phyloP scores from a whole-genome alignment of 2,113 vertebrate genomes.

The Poeciliopsis retropinna region DNA sequence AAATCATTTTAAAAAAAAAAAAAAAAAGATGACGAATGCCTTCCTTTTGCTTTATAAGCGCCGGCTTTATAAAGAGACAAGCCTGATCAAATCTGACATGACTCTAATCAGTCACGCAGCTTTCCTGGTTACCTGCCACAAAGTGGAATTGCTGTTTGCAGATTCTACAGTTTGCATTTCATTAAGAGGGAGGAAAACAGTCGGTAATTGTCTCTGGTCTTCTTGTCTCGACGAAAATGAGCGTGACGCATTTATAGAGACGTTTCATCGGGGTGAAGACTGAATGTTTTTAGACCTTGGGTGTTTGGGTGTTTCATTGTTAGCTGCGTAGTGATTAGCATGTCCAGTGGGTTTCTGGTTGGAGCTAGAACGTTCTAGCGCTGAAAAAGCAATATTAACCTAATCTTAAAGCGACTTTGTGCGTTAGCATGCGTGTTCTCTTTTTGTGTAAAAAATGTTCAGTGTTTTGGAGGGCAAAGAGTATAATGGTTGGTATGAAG shows the following conservation, averaged over 20 bases:
- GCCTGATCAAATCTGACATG: slow-evolving; percentile 57
- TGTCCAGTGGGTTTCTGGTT: no score
- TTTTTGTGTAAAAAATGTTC: not conserved
- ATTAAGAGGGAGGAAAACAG: not conserved
- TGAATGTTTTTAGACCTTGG: no score
- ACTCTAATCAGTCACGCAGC: slow-evolving; percentile 60
- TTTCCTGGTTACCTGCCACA: slow-evolving; percentile 40
- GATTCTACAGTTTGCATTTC: slow-evolving; percentile 8
- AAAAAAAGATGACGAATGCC: slow-evolving; percentile 28
- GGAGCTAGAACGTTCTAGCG: no score
- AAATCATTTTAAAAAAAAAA: slow-evolving; percentile 22
- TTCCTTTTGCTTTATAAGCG: not conserved
- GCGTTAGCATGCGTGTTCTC: not conserved
- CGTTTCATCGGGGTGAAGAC: no score
- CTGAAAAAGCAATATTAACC: not conserved
- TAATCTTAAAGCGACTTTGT: not conserved
- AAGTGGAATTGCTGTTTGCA: slow-evolving; percentile 30
- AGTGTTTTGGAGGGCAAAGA: not conserved
- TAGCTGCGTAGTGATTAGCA: no score
- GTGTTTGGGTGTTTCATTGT: no score
- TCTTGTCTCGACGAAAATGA: not conserved
- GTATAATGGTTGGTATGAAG: not conserved
- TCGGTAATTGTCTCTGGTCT: not conserved
- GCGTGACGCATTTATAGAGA: no score
- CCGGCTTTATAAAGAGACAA: slow-evolving; percentile 36